Conservation (phyloP, 1,140 invertebrate genomes). For the Nymphalis io region DNA sequence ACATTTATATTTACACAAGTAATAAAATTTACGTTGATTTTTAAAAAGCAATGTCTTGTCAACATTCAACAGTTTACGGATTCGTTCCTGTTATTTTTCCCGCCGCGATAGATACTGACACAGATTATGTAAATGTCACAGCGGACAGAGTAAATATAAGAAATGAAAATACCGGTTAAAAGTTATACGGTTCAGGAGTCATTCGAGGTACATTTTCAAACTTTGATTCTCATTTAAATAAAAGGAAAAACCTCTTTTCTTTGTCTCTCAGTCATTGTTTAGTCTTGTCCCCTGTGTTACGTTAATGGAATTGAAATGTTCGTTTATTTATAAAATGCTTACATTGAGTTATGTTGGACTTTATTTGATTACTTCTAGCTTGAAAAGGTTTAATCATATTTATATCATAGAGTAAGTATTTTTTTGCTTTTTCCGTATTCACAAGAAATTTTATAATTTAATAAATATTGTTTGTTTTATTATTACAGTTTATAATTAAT, state of each 20-base stretch:
- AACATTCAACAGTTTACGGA: neutral
- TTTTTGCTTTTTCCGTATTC: too few relatives aligned
- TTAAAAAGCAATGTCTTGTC: neutral
- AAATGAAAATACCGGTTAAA: conserved; percentile 30
- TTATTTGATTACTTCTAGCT: conserved; percentile 22
- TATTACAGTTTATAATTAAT: too few relatives aligned
- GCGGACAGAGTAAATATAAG: conserved; percentile 25
- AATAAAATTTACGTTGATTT: neutral
- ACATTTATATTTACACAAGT: neutral
- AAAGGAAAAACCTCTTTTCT: conserved; percentile 65
- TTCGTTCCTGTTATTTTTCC: neutral
- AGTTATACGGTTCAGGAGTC: conserved; percentile 37
- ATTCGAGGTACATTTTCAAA: conserved; percentile 38
- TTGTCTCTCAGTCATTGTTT: conserved; percentile 34
- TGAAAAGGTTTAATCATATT: neutral
- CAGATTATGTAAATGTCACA: conserved; percentile 27
- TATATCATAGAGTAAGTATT: too few relatives aligned
- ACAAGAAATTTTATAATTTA: too few relatives aligned
- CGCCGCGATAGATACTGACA: conserved; percentile 14
- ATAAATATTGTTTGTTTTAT: too few relatives aligned
- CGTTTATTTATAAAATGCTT: conserved; percentile 29
- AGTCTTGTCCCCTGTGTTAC: conserved; percentile 27
- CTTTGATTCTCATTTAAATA: conserved; percentile 64
- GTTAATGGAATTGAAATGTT: conserved; percentile 36
- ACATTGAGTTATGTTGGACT: conserved; percentile 19